Evolutionary conservation across 2,797 vertebrate species (phyloP).

Genomic region (Enteromius argenteus): DNA sequence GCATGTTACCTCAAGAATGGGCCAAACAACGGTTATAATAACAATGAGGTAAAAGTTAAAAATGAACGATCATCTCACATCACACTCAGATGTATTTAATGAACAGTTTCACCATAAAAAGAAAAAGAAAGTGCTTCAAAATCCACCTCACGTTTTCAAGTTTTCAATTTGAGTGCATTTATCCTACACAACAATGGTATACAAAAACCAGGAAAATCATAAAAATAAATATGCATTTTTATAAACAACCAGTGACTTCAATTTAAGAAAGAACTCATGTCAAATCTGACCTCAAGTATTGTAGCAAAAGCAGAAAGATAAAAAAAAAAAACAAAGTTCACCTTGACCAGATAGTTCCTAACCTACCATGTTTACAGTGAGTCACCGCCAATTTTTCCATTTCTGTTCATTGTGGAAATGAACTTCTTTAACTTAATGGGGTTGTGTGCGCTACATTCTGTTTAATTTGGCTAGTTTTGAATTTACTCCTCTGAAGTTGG

Average conservation of each 20-base stretch:
- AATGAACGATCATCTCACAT: conserved; percentile 61
- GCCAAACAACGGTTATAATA: background rate
- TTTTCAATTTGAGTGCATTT: conserved; percentile 85
- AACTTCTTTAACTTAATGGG: background rate
- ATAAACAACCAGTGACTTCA: conserved; percentile 85
- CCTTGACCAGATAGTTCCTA: conserved; percentile 48
- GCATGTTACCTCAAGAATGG: background rate
- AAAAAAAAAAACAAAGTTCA: conserved; percentile 24
- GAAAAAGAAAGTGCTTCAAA: conserved; percentile 84
- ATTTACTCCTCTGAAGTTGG: conserved; percentile 14
- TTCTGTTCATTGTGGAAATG: conserved; percentile 22
- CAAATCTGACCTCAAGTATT: conserved; percentile 83
- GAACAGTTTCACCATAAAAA: conserved; percentile 74
- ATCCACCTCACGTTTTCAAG: conserved; percentile 80
- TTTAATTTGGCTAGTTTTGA: conserved; percentile 52
- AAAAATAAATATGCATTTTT: conserved; percentile 86
- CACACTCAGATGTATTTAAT: conserved; percentile 82
- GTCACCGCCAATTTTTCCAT: conserved; percentile 36
- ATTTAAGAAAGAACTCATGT: conserved; percentile 66
- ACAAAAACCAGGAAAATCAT: conserved; percentile 74
- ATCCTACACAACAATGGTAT: conserved; percentile 75
- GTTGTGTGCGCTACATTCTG: conserved; percentile 55
- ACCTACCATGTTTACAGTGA: conserved; percentile 47
- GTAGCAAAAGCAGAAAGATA: conserved; percentile 67
- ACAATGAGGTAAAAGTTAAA: conserved; percentile 48